Base-by-base conservation (phyloP, 2,888 invertebrate species). In the Melanotus villosus region DNA sequence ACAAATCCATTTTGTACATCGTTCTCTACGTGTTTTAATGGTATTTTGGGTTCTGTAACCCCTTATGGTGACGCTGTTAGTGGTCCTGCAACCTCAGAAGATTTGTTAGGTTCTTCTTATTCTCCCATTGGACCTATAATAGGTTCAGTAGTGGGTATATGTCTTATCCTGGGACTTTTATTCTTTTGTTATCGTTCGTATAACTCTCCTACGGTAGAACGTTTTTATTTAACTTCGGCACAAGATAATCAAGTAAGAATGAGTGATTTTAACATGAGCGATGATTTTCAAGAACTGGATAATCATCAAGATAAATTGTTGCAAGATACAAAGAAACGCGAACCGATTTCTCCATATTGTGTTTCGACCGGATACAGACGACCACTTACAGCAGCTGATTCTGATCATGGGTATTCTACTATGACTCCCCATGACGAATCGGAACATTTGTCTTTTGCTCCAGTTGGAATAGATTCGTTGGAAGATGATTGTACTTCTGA, bases 391-490 rank as follows among this genome's bases (percentile, higher is more conserved):
- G 91, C 92, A 0, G 92, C 91, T 45, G 92, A 92, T 77, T 96
- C 95, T n/a, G 97, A 97, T 86, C 96, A 97, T 81, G 97, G 97
- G 1, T 97, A 97, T 84, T 96, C 95, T 1, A 96, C 96, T 0
- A 96, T 96, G 96, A 96, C 95, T 0, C 95, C 94, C 0, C 95
- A 95, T 77, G 95, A 96, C 80, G 95, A 95, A 80, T 94, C 93
- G 0, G 95, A 95, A 81, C 93, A 93, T 76, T 90, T 93, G 74
- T 92, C 92, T 6, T 92, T 93, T 76, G 92, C 91, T 16, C 87
- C 91, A 6, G 89, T 90, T 52, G 92, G 91, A 77, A 90, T 91
- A 26, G 84, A 91, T 69, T 84, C 87, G 60, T 83, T 86, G 54
- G 85, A 84, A 73, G 87, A 88, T 68, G 87, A 89, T 76, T 89